Evolutionary conservation across 2,113 vertebrate species (phyloP).

Genomic region (Siphamia tubifer): DNA sequence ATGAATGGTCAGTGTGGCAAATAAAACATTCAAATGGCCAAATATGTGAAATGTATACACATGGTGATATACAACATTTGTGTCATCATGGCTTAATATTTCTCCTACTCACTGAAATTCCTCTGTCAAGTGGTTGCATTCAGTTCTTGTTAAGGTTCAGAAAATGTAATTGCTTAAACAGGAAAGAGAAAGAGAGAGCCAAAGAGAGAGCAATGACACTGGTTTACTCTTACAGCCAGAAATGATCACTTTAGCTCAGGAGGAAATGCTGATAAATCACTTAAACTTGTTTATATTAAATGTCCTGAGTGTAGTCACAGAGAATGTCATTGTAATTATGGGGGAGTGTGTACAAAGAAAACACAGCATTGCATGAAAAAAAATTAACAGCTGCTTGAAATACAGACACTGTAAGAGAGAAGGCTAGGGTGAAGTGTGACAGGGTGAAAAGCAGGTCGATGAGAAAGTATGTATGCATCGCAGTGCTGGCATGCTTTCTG

Average conservation of each 20-base stretch:
- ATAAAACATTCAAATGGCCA: slow-evolving; percentile 8
- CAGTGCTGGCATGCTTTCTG: slow-evolving; percentile 19
- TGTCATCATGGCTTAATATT: slow-evolving; percentile 4
- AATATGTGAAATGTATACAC: slow-evolving; percentile 28
- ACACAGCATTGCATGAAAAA: neutral
- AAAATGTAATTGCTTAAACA: slow-evolving; percentile 16
- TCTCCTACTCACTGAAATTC: neutral
- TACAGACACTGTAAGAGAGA: slow-evolving; percentile 11
- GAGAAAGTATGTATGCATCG: neutral
- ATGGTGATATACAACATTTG: slow-evolving; percentile 1
- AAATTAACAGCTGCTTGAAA: neutral
- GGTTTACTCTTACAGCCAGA: neutral
- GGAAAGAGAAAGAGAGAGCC: neutral
- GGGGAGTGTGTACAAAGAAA: neutral
- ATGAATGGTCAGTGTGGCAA: slow-evolving; percentile 24
- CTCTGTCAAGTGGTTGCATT: neutral
- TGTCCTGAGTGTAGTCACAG: neutral
- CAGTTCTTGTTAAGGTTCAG: neutral
- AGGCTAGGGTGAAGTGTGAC: neutral
- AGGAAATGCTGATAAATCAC: neutral
- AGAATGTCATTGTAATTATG: neutral
- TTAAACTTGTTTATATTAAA: neutral
- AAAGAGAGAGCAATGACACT: neutral
- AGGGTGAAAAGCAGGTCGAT: slow-evolving; percentile 15
- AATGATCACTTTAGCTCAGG: slow-evolving; percentile 21